These are phyloP conservation scores for Phytoseiulus persimilis DNA, from an alignment of 2,888 invertebrate species.

Conservation along the genomic window DNA sequence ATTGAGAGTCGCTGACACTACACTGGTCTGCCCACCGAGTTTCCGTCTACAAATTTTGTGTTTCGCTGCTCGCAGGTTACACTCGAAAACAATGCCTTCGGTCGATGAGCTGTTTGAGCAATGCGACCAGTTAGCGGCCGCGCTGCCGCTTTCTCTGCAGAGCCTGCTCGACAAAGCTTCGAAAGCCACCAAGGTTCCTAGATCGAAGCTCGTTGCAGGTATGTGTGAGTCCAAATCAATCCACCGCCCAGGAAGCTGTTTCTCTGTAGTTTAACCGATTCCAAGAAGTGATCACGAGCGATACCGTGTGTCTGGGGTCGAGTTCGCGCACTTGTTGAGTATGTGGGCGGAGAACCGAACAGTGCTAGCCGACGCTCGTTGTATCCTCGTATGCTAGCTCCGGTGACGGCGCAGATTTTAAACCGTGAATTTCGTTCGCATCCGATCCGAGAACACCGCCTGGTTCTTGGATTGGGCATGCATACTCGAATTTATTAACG, in stretches of 20 bases:
- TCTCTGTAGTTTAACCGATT: neutral
- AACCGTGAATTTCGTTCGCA: neutral
- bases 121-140: neutral
- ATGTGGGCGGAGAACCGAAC: neutral
- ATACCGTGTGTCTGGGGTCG: neutral
- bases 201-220: conserved; percentile 23
- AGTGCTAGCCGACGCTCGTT: neutral
- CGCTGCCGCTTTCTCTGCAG: neutral
- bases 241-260: neutral
- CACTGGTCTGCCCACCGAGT: neutral
- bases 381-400: neutral
- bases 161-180: conserved; percentile 12
- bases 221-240: neutral
- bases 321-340: conserved; percentile 34
- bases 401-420: neutral
- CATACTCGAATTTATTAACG: neutral
- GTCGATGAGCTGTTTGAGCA: neutral
- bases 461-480: neutral
- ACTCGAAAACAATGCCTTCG: neutral
- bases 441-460: neutral
- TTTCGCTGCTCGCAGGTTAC: neutral
- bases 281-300: too few species aligned
- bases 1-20: neutral
- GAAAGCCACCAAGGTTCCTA: neutral
- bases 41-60: neutral